Evolutionary conservation across 2,888 invertebrate species (phyloP), one percentile per base, ranked within the genome.

Genomic region (Sinodicranocentrus sp.): DNA sequence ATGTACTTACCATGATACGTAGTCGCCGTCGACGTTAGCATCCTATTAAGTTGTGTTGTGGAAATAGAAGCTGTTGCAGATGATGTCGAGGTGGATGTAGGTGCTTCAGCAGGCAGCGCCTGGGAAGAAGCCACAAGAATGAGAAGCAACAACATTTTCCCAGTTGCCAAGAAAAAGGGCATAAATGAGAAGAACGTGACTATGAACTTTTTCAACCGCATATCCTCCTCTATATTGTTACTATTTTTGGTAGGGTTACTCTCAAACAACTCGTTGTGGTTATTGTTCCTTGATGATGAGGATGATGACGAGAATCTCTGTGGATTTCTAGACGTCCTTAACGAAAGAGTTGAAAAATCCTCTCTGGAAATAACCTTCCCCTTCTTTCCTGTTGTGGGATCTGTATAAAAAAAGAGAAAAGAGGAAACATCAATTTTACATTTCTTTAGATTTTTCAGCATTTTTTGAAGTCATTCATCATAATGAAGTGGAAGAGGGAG

Each of bases 161-260:
- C 59, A 43, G 63, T 71, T 79, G 71, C 82, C 85, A 85, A 85
- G 80, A 86, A 84, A 86, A 86, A 80, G 82, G 79, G 68, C 83
- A 77, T 83, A 86, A 86, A 86, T 86, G 86, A 86, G 85, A 70
- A 85, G 85, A 86, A 86, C 86, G 86, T 86, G 86, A 86, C 86
- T 86, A 73, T 77, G 77, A 85, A 86, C 85, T 86, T 86, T 82
- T 85, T 85, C 59, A 86, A 80, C 84, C 82, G 84, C 84, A 86
- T n/a, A n/a, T n/a, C n/a, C n/a, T 84, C 82, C 80, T 85, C 78
- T 70, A 44, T 75, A 65, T 75, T 75, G 63, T 75, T 75, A 63
- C 61, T 71, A 54, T 21, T 54, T 71, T 33, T 71, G 68, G 68
- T 23, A 21, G 43, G 26, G 33, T 8, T 33, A 33, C 5, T 33